Base-by-base conservation (phyloP, 1,140 invertebrate species). In the Trachymyrmex cornetzi region DNA sequence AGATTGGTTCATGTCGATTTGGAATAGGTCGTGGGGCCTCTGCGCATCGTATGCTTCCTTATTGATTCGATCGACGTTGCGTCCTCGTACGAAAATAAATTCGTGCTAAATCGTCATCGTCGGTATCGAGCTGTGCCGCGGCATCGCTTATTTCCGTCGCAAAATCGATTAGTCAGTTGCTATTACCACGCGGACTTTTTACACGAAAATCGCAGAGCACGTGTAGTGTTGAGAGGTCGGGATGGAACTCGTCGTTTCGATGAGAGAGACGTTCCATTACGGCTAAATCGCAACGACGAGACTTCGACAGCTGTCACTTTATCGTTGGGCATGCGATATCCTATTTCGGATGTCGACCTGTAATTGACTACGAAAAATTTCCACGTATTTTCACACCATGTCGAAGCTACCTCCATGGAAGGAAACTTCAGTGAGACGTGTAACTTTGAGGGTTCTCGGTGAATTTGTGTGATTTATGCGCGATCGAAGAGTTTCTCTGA, bases 251-350 rank as follows among this genome's bases (percentile, higher is more conserved):
- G 48, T 77, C 63, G 27, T 19, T n/a, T 27, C 53, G 19, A 38
- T 7, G 27, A 48, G n/a, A 50, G 38, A 34, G n/a, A 57, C 38
- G 55, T 82, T 61, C 53, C 38, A 72, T 82, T 82, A 72, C 67
- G 44, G 14, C 55, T 61, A 74, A 82, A 82, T 82, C 27, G 27
- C 69, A 84, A 84, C 67, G 66, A 61, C 55, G 27, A 44, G 38
- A 55, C 77, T 80, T 84, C 24, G 80, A 84, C 69, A 84, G 69
- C 80, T 84, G 69, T 75, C 80, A 84, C 55, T 84, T 84, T 50
- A 34, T 30, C 80, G 55, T 14, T 74, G n/a, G 14, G 7, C 67
- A 27, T 6, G 38, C 38, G 44, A 63, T 57, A n/a, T 74, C 27
- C 69, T 74, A 84, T 84, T 48, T 75, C 38, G 55, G 24, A 34